Percentiles rank a stretch among this genome's conserved stretches.
phyloP scores from a whole-genome alignment of 1,140 invertebrate genomes.

The Drosophila santomea region DNA sequence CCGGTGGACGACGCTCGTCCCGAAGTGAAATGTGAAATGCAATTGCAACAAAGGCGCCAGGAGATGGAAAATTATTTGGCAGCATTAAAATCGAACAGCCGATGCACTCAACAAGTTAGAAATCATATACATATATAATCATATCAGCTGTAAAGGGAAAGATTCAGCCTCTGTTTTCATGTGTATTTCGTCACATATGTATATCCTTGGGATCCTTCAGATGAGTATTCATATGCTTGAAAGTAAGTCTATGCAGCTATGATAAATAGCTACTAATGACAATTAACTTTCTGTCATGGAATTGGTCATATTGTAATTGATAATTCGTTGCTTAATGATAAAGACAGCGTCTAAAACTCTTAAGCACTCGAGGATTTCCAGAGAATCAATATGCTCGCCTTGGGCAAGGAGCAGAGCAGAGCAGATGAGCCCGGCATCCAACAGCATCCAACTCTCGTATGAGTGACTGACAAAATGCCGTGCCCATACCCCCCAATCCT shows the following conservation, averaged over 20 bases:
- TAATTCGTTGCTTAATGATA: conserved; percentile 3
- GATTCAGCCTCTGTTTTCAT: too few species aligned
- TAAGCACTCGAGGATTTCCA: conserved; percentile 20
- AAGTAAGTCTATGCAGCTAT: too few species aligned
- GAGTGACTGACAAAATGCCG: conserved; percentile 76
- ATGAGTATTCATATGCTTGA: too few species aligned
- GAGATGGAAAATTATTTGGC: conserved; percentile 16
- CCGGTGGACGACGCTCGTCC: conserved; percentile 21
- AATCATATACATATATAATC: background rate
- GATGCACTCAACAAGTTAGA: background rate
- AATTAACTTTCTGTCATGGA: too few species aligned
- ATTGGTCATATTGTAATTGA: background rate
- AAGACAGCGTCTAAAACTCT: background rate
- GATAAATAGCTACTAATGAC: too few species aligned
- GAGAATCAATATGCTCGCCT: conserved; percentile 31
- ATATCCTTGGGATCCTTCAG: too few species aligned
- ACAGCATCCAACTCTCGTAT: conserved; percentile 45
- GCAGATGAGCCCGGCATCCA: conserved; percentile 12
- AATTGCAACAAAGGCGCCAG: conserved; percentile 55
- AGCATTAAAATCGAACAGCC: background rate
- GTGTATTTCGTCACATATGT: too few species aligned
- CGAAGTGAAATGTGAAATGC: conserved; percentile 49
- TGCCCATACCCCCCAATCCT: background rate
- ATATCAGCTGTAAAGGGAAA: background rate
- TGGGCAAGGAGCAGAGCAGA: conserved; percentile 18